Conservation (phyloP, 2,888 invertebrate species). For the Hyalella azteca region DNA sequence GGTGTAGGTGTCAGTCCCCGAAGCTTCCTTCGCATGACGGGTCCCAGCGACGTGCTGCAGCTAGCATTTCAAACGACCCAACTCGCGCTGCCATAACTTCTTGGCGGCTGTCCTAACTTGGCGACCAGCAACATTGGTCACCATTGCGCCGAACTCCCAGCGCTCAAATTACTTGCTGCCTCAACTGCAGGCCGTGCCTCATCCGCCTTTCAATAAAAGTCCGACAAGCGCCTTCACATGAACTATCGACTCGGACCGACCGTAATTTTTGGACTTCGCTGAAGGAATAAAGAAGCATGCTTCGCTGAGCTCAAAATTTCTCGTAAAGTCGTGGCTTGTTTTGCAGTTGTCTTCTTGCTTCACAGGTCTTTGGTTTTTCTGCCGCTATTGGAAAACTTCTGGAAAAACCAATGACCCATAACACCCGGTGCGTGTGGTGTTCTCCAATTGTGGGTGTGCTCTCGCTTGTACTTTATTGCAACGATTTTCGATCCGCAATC, state of each 20-base stretch:
- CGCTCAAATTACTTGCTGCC: background rate
- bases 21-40: no score
- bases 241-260: background rate
- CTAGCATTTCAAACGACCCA: constrained; percentile 6
- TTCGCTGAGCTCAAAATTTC: background rate
- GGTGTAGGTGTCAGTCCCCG: no score
- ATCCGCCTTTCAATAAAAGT: constrained; percentile 16
- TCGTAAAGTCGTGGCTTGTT: background rate
- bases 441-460: no score
- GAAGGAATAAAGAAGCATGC: background rate
- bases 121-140: background rate
- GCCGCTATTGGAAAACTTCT: background rate
- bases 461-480: no score
- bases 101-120: constrained; percentile 10
- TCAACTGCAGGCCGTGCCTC: background rate
- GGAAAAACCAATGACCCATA: background rate
- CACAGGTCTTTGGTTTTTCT: background rate
- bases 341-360: background rate
- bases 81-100: constrained; percentile 26
- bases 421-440: background rate
- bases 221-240: background rate
- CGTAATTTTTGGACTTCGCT: background rate
- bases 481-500: no score
- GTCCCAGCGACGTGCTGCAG: no score
- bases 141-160: background rate